These are phyloP conservation scores for Fistularia tabacaria DNA, from an alignment of 2,797 vertebrate species.

Conservation along the genomic window DNA sequence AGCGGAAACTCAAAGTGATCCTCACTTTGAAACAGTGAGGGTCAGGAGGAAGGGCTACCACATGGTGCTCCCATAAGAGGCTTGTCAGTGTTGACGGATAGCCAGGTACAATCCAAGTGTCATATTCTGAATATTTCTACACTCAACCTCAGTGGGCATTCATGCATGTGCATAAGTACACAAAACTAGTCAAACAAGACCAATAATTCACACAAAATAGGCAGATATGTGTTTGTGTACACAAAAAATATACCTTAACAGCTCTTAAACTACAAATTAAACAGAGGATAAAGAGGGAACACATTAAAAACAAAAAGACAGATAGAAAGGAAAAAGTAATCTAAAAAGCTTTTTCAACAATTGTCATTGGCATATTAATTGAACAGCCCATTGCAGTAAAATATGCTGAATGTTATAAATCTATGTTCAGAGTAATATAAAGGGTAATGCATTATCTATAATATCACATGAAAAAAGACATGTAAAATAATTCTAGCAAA, in stretches of 20 bases:
- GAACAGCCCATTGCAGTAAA: constrained; percentile 62
- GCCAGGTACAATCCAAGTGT: constrained; percentile 61
- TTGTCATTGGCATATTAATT: constrained; percentile 73
- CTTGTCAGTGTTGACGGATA: constrained; percentile 69
- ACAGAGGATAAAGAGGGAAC: constrained; percentile 66
- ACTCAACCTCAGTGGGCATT: too few relatives aligned
- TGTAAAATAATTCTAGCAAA: constrained; percentile 55
- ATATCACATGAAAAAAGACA: constrained; percentile 51
- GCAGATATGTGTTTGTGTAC: not conserved
- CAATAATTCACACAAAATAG: constrained; percentile 11
- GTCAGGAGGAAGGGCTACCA: constrained; percentile 57
- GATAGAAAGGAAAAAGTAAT: constrained; percentile 52
- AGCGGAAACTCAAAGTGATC: constrained; percentile 30
- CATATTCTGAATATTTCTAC: too few relatives aligned
- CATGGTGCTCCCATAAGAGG: constrained; percentile 49
- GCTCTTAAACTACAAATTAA: constrained; percentile 51
- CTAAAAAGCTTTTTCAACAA: constrained; percentile 71
- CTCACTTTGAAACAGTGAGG: constrained; percentile 65
- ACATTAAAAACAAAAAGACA: constrained; percentile 39
- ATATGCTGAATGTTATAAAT: constrained; percentile 62
- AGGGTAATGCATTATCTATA: constrained; percentile 65
- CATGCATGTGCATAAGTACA: constrained; percentile 14
- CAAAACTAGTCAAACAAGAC: constrained; percentile 13
- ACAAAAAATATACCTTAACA: too few relatives aligned
- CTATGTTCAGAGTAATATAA: constrained; percentile 55